These are phyloP conservation scores for Martes martes DNA, from an alignment of 2,113 vertebrate species.

Conservation along the genomic window DNA sequence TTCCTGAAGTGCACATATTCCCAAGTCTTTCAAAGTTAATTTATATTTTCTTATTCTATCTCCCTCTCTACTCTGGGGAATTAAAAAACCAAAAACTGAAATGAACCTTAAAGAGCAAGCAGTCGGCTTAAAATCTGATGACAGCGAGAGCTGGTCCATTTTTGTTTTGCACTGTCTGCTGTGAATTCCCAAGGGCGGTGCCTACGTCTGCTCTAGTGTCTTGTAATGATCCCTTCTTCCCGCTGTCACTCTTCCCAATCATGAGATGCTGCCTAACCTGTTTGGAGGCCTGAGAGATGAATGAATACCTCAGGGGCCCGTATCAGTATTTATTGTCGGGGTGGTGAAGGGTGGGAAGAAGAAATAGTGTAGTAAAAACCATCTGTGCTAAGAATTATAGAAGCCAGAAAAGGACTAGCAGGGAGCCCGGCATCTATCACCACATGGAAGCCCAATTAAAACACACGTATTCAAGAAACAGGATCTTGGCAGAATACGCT, in stretches of 20 bases:
- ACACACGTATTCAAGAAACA: not conserved
- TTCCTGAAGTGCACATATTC: not conserved
- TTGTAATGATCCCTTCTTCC: conserved; percentile 25
- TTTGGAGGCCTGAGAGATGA: not conserved
- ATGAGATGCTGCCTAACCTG: not conserved
- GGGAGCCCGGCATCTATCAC: not conserved
- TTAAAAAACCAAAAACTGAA: not conserved
- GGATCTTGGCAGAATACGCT: not conserved
- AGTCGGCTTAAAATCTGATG: not conserved
- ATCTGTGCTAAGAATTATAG: conserved; percentile 44
- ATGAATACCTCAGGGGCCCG: not conserved
- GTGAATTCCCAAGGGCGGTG: not conserved
- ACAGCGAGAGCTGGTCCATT: not conserved
- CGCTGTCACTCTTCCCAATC: not conserved
- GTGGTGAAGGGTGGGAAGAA: not conserved
- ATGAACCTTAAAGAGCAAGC: not conserved
- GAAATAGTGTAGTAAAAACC: conserved; percentile 25
- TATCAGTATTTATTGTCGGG: not conserved
- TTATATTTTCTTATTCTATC: not conserved
- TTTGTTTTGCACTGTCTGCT: not conserved
- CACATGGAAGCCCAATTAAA: conserved; percentile 37
- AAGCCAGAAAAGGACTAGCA: conserved; percentile 29
- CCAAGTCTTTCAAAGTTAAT: not conserved
- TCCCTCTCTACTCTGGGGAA: not conserved
- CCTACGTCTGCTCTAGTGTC: not conserved